Base-by-base conservation (phyloP, 2,888 invertebrate species). In the Phaedon cochleariae region DNA sequence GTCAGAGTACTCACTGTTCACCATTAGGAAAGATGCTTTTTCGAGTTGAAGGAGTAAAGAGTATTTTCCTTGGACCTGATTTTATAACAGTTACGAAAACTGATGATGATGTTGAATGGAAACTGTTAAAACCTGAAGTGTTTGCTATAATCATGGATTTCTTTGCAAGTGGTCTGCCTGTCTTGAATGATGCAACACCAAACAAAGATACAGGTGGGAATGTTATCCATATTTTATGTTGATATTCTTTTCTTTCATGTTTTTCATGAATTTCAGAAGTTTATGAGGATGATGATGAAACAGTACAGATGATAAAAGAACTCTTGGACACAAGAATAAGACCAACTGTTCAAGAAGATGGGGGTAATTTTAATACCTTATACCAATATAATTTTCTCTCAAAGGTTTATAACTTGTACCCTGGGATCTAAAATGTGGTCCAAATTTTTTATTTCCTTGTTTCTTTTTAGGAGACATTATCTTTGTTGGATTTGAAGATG, bases 71-170 rank as follows among this genome's bases (percentile, higher is more conserved):
- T 83, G 98, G 98, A 0, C 86, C 92, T 18, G 98, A 99, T 81
- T 99, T 98, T 83, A 92, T 99, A 45, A 99, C 99, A 0, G 90
- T 99, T 2, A 97, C 98, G 0, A 98, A 97, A 85, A 85, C 88
- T 52, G 94, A 95, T 80, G 94, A 95, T 80, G 94, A 95, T 80
- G 87, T 93, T 0, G 97, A 98, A 67, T 99, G 99, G 99, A 90
- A 90, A 79, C 79, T 97, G 3, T 79, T 99, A 54, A 98, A 98
- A 80, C 98, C 99, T 1, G 97, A 98, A 84, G 92, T 99, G 70
- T 99, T 96, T 88, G 98, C 98, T 2, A 93, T 94, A 0, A 92
- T 99, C 57, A 99, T 99, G 97, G 98, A 99, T 80, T 98, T 98
- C 84, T 97, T 97, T 86, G 92, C 97, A 0, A 93, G 93, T 77